A percentile compares a stretch with the other conserved stretches of the same genome.
Evolutionary conservation across 2,113 vertebrate species (phyloP).

Genomic region (Diadophis punctatus): DNA sequence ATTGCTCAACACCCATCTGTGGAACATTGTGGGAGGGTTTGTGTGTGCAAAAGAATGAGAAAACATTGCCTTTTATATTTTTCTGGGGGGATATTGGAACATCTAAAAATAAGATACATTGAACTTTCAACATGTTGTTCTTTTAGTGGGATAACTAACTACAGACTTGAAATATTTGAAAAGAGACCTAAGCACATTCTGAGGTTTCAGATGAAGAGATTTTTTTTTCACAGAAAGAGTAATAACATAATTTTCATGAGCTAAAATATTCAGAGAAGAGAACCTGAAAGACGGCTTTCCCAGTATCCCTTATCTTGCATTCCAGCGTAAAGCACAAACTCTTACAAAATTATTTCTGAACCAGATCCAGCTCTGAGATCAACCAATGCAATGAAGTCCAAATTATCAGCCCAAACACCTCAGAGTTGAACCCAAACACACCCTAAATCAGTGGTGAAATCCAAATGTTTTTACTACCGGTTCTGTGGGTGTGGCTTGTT

Average conservation of each 20-base stretch:
- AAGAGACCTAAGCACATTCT: not conserved
- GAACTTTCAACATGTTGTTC: not conserved
- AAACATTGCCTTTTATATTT: not conserved
- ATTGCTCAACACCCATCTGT: not conserved
- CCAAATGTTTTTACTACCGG: too few species aligned
- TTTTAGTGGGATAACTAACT: not conserved
- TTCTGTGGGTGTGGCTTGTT: too few species aligned
- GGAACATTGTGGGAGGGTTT: too few species aligned
- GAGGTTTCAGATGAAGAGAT: not conserved
- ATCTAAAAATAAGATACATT: not conserved
- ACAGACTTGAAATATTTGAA: not conserved
- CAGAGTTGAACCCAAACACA: not conserved
- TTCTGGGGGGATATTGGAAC: not conserved
- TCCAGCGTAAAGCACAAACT: not conserved
- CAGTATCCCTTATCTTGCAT: not conserved
- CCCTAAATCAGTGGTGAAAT: too few species aligned
- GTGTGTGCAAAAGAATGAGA: not conserved
- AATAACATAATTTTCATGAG: not conserved
- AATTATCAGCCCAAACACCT: not conserved
- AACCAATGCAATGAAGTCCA: not conserved
- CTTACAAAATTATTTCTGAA: not conserved
- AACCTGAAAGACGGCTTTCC: not conserved
- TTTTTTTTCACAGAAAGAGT: not conserved
- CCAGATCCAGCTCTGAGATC: not conserved
- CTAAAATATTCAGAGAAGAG: not conserved